A percentile compares a stretch with the other conserved stretches of the same genome.
Evolutionary conservation across 2,888 invertebrate species (phyloP).

Genomic region (Acleris holmiana): DNA sequence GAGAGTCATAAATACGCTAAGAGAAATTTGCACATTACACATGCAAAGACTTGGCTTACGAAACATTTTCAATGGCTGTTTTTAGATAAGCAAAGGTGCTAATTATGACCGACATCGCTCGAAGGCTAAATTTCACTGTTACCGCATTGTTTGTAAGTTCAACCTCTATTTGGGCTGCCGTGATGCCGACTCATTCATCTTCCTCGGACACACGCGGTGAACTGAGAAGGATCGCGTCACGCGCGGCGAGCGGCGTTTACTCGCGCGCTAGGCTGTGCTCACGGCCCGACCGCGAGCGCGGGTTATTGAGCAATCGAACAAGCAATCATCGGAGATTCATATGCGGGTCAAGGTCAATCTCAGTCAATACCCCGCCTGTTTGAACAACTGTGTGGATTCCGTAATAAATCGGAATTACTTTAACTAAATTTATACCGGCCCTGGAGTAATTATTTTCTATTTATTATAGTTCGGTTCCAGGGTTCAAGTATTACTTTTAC

Average conservation of each 20-base stretch:
- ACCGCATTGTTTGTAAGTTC: constrained; percentile 51
- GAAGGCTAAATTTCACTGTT: constrained; percentile 50
- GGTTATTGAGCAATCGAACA: constrained; percentile 26
- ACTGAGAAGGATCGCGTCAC: constrained; percentile 4
- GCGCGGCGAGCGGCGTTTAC: constrained; percentile 2
- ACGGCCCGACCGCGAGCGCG: constrained; percentile 4
- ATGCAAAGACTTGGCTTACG: constrained; percentile 24
- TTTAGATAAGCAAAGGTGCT: constrained; percentile 50
- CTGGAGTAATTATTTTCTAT: too few relatives aligned
- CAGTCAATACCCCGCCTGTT: constrained; percentile 30
- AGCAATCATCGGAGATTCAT: constrained; percentile 26
- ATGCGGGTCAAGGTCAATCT: constrained; percentile 22
- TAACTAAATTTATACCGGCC: too few relatives aligned
- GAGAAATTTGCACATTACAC: constrained; percentile 27
- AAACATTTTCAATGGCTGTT: constrained; percentile 34
- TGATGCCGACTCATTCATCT: constrained; percentile 25
- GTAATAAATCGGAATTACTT: too few relatives aligned
- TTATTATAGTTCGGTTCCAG: too few relatives aligned
- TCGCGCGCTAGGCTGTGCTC: constrained; percentile 10
- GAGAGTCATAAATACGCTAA: constrained; percentile 20
- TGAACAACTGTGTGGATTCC: constrained; percentile 8
- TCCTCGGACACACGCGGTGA: constrained; percentile 21
- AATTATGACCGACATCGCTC: constrained; percentile 49
- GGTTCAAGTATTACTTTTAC: too few relatives aligned
- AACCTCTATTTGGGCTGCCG: constrained; percentile 41